Conservation (phyloP, 1,140 invertebrate species). For the Spodoptera frugiperda region DNA sequence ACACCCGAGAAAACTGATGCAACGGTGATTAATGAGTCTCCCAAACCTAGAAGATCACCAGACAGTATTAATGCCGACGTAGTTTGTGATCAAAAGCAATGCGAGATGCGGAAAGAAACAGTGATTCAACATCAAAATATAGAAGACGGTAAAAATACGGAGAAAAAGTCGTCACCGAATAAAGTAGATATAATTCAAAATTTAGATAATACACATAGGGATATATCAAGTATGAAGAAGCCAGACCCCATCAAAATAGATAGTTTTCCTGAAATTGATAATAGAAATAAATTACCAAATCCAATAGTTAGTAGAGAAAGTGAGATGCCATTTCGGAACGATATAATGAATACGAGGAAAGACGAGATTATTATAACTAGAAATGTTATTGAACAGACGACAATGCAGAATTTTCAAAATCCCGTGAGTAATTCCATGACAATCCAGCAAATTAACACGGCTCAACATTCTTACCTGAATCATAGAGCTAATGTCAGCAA, state of each 20-base stretch:
- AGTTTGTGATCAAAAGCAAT: constrained; percentile 68
- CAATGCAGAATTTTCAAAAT: constrained; percentile 70
- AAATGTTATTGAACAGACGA: constrained; percentile 70
- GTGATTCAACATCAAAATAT: constrained; percentile 79
- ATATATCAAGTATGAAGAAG: constrained; percentile 60
- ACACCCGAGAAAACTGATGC: constrained; percentile 77
- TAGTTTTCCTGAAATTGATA: constrained; percentile 67
- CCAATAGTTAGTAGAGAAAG: constrained; percentile 70
- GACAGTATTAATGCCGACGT: constrained; percentile 65
- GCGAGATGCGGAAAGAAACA: constrained; percentile 79
- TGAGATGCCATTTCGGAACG: constrained; percentile 73
- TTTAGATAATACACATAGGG: constrained; percentile 71
- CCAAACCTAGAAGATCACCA: constrained; percentile 72
- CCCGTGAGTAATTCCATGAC: constrained; percentile 77
- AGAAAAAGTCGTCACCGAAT: constrained; percentile 74
- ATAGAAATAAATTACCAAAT: constrained; percentile 67
- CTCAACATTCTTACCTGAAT: constrained; percentile 74
- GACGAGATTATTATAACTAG: constrained; percentile 77
- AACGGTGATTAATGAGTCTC: constrained; percentile 73
- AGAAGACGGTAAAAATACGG: constrained; percentile 69
- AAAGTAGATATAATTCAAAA: constrained; percentile 81
- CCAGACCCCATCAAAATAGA: constrained; percentile 73
- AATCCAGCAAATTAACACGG: constrained; percentile 75
- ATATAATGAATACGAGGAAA: constrained; percentile 68
- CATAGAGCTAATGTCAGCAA: constrained; percentile 72